Evolutionary conservation across 2,888 invertebrate species (phyloP).

Genomic region (Orgyia antiqua): DNA sequence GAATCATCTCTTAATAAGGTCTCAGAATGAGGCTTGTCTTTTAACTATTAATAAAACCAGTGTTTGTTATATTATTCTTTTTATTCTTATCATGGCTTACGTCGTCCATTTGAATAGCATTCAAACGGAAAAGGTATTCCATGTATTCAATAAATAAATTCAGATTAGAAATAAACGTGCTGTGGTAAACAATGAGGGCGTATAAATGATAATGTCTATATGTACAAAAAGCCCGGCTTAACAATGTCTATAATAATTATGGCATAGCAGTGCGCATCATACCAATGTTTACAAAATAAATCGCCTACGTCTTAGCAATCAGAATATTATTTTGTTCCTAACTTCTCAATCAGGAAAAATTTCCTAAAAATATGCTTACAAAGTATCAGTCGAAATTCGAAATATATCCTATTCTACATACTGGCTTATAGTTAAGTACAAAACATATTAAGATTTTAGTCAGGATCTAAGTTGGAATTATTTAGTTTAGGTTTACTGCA

Average conservation of each 20-base stretch:
- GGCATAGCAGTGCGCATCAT: constrained; percentile 25
- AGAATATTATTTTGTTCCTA: constrained; percentile 18
- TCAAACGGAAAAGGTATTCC: constrained; percentile 75
- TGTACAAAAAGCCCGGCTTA: constrained; percentile 55
- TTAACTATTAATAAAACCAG: constrained; percentile 25
- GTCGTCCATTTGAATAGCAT: constrained; percentile 68
- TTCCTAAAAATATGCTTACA: constrained; percentile 57
- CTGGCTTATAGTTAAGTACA: constrained; percentile 52
- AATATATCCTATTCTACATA: constrained; percentile 48
- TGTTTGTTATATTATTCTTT: constrained; percentile 35
- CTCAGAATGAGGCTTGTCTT: no score
- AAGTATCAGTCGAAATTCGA: constrained; percentile 71
- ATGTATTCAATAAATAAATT: constrained; percentile 65
- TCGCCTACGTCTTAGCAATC: constrained; percentile 18
- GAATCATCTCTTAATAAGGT: no score
- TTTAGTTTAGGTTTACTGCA: constrained; percentile 57
- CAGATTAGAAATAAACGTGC: constrained; percentile 32
- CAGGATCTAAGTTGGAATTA: constrained; percentile 48
- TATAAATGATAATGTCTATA: constrained; percentile 48
- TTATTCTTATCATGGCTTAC: constrained; percentile 58
- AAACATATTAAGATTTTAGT: constrained; percentile 33
- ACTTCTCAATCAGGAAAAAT: constrained; percentile 24
- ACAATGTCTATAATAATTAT: constrained; percentile 40
- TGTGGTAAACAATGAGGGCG: constrained; percentile 45
- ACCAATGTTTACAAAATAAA: constrained; percentile 15